Evolutionary conservation across 2,888 invertebrate genomes (phyloP), one percentile per base, ranked within the genome.

Genomic region (Automeris io): DNA sequence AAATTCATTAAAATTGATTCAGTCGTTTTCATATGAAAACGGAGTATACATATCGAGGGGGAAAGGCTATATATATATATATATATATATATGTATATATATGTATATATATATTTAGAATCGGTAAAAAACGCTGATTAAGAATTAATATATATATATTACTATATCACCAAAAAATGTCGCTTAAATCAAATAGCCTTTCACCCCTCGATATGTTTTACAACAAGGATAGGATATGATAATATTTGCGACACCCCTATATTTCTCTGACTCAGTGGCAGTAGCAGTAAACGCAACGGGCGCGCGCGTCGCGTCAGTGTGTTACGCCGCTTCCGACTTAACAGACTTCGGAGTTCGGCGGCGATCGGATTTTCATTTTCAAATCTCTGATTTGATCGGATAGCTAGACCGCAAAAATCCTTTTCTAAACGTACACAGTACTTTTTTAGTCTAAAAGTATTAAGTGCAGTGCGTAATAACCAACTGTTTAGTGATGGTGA

Each of bases 201-300:
- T n/a, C n/a, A n/a, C n/a, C n/a, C n/a, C n/a, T n/a, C n/a, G n/a
- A n/a, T n/a, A n/a, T n/a, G n/a, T n/a, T n/a, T n/a, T n/a, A n/a
- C n/a, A n/a, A n/a, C n/a, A n/a, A n/a, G n/a, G n/a, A n/a, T n/a
- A n/a, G n/a, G n/a, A n/a, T n/a, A n/a, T n/a, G n/a, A n/a, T n/a
- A n/a, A n/a, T n/a, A n/a, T 48, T 47, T 59, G 70, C 71, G 77
- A 70, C 75, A 72, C 72, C 83, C 83, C 83, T 82, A 75, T 70
- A 75, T 71, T 76, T 73, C 75, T 69, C 70, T 70, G 76, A 70
- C 44, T 72, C 70, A 74, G 60, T 65, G 66, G 61, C 54, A 51
- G 54, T 51, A 43, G 18, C 40, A 47, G 44, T 46, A 41, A 40
- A 45, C 38, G 38, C 31, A 41, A 35, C 41, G 43, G 41, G 60